These are phyloP conservation scores for Peromyscus attwateri DNA, from an alignment of 2,797 vertebrate species.

Conservation along the genomic window DNA sequence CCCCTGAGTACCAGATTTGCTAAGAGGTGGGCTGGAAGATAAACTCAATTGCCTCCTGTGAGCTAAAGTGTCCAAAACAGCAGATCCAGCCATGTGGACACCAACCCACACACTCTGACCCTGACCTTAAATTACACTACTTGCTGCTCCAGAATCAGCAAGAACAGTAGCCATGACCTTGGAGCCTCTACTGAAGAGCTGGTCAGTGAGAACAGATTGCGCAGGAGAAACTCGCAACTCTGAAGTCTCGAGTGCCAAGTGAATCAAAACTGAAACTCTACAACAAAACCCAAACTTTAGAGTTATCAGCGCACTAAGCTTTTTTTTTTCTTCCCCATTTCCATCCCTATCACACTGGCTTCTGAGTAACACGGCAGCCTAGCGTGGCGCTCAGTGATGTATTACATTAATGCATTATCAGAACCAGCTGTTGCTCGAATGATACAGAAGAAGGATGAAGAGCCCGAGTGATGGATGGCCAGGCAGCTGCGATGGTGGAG, in stretches of 20 bases:
- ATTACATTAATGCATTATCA: slow-evolving; percentile 70
- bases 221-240: background rate
- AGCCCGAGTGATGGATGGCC: slow-evolving; percentile 73
- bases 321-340: background rate
- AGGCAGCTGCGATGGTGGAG: background rate
- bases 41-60: background rate
- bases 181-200: background rate
- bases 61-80: background rate
- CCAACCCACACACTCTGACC: background rate
- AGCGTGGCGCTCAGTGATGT: slow-evolving; percentile 69
- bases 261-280: background rate
- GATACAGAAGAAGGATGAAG: slow-evolving; percentile 69
- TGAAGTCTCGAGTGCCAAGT: background rate
- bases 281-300: background rate
- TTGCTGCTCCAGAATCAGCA: background rate
- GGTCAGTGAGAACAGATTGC: background rate
- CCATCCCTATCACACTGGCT: slow-evolving; percentile 53
- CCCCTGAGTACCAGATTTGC: background rate
- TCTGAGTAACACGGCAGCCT: slow-evolving; percentile 71
- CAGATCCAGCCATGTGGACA: background rate
- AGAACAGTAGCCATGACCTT: background rate
- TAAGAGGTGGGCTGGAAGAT: background rate
- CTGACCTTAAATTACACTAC: background rate
- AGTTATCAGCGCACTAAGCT: background rate
- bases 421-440: slow-evolving; percentile 75